Percentiles rank a stretch among this genome's conserved stretches.
These are phyloP conservation scores for Adoxophyes honmai DNA, from an alignment of 1,140 invertebrate genomes.

Conservation along the genomic window DNA sequence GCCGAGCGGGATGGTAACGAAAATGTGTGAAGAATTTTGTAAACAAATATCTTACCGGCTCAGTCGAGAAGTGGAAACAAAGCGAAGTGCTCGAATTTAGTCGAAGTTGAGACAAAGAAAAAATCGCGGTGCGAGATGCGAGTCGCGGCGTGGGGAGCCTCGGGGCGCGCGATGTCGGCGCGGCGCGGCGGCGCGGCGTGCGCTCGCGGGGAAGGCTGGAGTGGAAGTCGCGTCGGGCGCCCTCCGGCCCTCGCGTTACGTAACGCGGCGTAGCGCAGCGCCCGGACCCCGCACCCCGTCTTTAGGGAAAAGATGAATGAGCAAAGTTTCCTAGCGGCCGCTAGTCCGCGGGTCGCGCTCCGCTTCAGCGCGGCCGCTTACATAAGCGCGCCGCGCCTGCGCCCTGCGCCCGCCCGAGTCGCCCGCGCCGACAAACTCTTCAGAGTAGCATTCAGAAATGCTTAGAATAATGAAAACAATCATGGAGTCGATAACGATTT, in stretches of 20 bases:
- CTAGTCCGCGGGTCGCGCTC: slow-evolving; percentile 60
- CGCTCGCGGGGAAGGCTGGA: slow-evolving; percentile 51
- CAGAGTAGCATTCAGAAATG: slow-evolving; percentile 26
- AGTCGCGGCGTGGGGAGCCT: slow-evolving; percentile 6
- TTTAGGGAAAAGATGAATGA: slow-evolving; percentile 74
- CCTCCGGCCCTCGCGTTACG: slow-evolving; percentile 58
- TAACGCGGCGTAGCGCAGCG: slow-evolving; percentile 56
- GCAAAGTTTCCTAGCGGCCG: slow-evolving; percentile 71
- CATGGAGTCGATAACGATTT: too few species aligned
- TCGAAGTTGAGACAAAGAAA: slow-evolving; percentile 2
- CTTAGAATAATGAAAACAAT: too few species aligned
- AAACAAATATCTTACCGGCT: slow-evolving; percentile 12
- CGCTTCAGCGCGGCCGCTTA: slow-evolving; percentile 56
- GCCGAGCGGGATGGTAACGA: slow-evolving; percentile 3
- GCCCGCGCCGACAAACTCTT: slow-evolving; percentile 24
- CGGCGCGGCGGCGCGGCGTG: slow-evolving; percentile 23
- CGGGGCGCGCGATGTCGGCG: slow-evolving; percentile 23
- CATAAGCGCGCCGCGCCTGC: slow-evolving; percentile 56
- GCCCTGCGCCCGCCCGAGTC: slow-evolving; percentile 25
- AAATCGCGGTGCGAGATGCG: slow-evolving; percentile 4
- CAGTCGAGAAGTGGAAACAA: slow-evolving; percentile 7
- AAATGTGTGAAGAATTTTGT: slow-evolving; percentile 6
- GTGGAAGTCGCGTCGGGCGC: slow-evolving; percentile 46
- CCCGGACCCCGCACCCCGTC: slow-evolving; percentile 56
- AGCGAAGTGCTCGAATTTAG: background rate